A percentile compares a stretch with the other conserved stretches of the same genome.
Evolutionary conservation across 2,797 vertebrate genomes (phyloP).

Genomic region (Heliangelus exortis): DNA sequence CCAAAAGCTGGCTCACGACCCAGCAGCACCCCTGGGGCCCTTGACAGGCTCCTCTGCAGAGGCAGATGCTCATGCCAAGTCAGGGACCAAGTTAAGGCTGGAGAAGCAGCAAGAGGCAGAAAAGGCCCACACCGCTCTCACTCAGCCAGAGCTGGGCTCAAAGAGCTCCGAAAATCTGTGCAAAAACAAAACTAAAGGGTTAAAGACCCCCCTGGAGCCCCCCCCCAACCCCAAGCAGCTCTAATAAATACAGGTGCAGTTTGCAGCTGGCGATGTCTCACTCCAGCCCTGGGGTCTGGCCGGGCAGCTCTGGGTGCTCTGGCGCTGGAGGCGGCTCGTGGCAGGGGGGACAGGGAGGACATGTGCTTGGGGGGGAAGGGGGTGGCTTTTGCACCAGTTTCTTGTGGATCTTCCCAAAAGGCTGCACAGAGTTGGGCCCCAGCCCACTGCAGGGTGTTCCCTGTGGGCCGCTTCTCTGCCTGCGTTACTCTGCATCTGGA

Average conservation of each 20-base stretch:
- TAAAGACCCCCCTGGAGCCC: background rate
- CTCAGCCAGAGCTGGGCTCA: constrained; percentile 38
- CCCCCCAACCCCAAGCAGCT: background rate
- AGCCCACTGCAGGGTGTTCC: background rate
- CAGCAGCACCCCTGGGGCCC: rapidly evolving
- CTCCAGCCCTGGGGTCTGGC: rapidly evolving
- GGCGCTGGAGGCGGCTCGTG: background rate
- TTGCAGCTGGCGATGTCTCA: background rate
- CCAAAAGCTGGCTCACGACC: background rate
- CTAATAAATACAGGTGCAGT: constrained; percentile 1
- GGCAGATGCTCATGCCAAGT: rapidly evolving
- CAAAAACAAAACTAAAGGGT: constrained; percentile 71
- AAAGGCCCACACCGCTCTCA: background rate
- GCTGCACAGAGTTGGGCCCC: background rate
- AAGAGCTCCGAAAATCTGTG: constrained; percentile 64
- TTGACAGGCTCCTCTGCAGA: background rate
- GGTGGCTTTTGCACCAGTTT: background rate
- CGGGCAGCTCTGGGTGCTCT: background rate
- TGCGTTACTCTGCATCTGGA: constrained; percentile 8
- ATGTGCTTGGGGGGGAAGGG: background rate
- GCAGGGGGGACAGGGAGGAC: background rate
- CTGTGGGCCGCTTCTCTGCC: background rate
- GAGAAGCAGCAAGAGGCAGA: constrained; percentile 21
- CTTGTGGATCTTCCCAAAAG: constrained; percentile 13
- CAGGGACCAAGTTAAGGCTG: constrained; percentile 44